phyloP scores from a whole-genome alignment of 2,888 invertebrate species.

The Eilema depressum region DNA sequence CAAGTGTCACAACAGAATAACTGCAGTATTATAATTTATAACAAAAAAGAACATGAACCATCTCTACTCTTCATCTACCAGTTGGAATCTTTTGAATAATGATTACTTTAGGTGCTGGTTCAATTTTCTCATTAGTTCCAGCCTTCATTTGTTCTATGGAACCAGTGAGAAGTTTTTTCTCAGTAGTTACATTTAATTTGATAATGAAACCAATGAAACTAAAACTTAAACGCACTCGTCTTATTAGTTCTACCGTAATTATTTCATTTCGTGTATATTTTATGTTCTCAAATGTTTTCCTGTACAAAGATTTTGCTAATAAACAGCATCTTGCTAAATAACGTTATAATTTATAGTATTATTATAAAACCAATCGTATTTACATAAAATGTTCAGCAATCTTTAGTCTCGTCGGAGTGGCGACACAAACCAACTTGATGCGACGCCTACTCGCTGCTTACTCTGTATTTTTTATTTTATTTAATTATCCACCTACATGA shows the following conservation, averaged over 20 bases:
- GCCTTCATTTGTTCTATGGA: no score
- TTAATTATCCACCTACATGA: conserved; percentile 79
- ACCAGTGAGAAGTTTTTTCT: neutral
- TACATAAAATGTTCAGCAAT: conserved; percentile 32
- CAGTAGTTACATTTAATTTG: neutral
- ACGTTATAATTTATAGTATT: conserved; percentile 9
- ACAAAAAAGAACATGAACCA: conserved; percentile 3
- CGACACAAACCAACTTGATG: conserved; percentile 40
- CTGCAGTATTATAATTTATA: conserved; percentile 20
- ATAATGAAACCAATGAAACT: neutral
- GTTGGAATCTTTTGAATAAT: neutral
- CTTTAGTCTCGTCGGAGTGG: conserved; percentile 30
- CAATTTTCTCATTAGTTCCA: neutral
- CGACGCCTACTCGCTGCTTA: conserved; percentile 70
- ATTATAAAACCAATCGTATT: conserved; percentile 31
- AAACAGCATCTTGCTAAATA: neutral
- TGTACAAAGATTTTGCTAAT: neutral
- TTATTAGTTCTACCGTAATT: neutral
- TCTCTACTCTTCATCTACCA: neutral
- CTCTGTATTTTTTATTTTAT: conserved; percentile 71
- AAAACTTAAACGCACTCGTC: neutral
- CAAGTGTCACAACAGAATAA: conserved; percentile 64
- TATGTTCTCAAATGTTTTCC: conserved; percentile 12
- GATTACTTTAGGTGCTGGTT: neutral
- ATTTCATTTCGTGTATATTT: neutral